phyloP scores from a whole-genome alignment of 2,113 vertebrate genomes.

The Gasterosteus nipponicus region DNA sequence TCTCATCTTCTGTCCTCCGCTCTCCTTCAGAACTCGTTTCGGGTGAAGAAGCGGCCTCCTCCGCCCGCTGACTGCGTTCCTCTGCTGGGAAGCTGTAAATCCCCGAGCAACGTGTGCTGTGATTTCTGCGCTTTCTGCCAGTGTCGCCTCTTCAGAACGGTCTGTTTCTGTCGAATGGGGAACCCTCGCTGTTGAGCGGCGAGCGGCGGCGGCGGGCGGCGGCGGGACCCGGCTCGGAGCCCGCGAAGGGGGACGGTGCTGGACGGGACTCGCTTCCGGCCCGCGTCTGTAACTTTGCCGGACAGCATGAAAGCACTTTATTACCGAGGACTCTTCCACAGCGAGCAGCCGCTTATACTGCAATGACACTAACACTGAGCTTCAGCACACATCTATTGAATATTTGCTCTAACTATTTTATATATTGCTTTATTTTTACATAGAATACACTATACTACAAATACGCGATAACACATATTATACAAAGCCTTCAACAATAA shows the following conservation, averaged over 20 bases:
- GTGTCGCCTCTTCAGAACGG: conserved; percentile 87
- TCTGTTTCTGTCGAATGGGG: conserved; percentile 86
- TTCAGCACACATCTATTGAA: conserved; percentile 14
- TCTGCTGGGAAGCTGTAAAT: conserved; percentile 84
- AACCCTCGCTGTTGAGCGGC: conserved; percentile 83
- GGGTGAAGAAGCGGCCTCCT: conserved; percentile 60
- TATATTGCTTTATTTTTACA: conserved; percentile 40
- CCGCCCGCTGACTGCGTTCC: conserved; percentile 84
- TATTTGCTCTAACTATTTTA: conserved; percentile 3
- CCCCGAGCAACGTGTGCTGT: conserved; percentile 83
- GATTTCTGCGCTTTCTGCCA: conserved; percentile 87
- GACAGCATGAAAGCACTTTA: conserved; percentile 68
- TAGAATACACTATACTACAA: not conserved
- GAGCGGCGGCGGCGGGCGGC: not conserved
- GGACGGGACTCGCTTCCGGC: not conserved
- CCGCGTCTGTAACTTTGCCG: conserved; percentile 12
- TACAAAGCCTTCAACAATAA: conserved; percentile 18
- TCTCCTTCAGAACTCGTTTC: conserved; percentile 60
- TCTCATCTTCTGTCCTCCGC: not conserved
- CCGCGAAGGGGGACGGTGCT: not conserved
- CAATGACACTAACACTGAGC: conserved; percentile 12
- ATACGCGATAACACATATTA: not conserved
- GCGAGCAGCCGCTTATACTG: conserved; percentile 26
- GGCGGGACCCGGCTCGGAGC: not conserved
- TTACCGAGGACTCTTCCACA: conserved; percentile 14